Evolutionary conservation across 2,113 vertebrate genomes (phyloP).

Genomic region (Gymnobelideus leadbeateri): DNA sequence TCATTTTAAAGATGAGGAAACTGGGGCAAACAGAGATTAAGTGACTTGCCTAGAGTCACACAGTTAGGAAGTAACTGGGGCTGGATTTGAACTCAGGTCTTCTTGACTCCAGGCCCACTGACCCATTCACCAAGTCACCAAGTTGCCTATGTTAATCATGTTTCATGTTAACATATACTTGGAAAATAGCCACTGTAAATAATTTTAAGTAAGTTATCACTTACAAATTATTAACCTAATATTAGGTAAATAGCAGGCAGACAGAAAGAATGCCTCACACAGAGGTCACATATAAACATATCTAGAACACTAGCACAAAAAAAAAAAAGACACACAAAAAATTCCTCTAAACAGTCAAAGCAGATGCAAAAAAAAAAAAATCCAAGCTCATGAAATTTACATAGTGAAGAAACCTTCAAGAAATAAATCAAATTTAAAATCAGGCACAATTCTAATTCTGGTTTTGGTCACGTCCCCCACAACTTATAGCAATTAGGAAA

Average conservation of each 20-base stretch:
- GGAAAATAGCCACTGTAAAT: neutral
- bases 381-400: neutral
- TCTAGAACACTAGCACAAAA: neutral
- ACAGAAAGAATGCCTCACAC: neutral
- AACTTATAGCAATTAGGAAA: neutral
- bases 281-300: neutral
- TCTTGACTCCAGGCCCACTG: neutral
- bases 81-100: neutral
- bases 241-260: neutral
- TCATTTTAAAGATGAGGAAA: neutral
- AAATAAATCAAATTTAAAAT: neutral
- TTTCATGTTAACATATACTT: neutral
- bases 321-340: neutral
- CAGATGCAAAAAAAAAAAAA: slow-evolving; percentile 33
- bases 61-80: neutral
- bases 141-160: neutral
- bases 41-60: neutral
- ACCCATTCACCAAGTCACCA: neutral
- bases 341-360: neutral
- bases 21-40: neutral
- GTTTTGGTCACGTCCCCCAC: neutral
- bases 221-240: neutral
- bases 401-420: neutral
- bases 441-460: neutral
- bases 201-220: neutral